Base-by-base conservation (phyloP, 2,113 vertebrate genomes). In the Peromyscus polionotus region DNA sequence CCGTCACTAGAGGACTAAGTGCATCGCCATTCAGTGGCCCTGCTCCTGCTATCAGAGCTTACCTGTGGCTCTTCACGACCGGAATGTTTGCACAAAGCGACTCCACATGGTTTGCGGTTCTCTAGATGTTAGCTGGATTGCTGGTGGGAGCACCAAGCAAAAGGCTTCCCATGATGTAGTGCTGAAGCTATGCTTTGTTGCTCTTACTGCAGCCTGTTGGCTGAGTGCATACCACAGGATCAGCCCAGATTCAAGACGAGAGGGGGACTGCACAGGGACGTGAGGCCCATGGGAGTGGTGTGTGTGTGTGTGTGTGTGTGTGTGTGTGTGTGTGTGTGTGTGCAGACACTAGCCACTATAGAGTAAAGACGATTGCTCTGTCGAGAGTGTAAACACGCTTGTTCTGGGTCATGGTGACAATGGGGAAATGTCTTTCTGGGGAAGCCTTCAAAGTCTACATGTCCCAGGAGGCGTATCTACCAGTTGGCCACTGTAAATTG, bases 361-460 rank as follows among this genome's bases (percentile, higher is more conserved):
- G 8, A 65, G 70, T 39, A 3, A 76, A 59, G 31, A 81, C 36
- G 19, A 36, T 88, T 83, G 33, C 42, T 95, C 13, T 96, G 0
- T 79, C 91, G 4, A 73, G 39, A 91, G 42, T 13, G 20, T 63
- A 59, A 84, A 26, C 24, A 6, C 36, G 7, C 85, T 93, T 91
- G 14, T 14, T 77, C 1, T 13, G 13, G 59, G 76, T 94, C 19
- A 54, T 24, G 65, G 54, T 68, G 13, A 73, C 73, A 83, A 26
- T 54, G 3, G 31, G 45, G 14, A 83, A 61, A 70, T 77, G 28
- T 14, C 51, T 96, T 81, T 93, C 79, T 68, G 67, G 31, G 33
- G 45, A 90, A 93, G 83, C 5, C 91, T 90, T 0, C 16, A 84
- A 93, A 97, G 93, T 96, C 90, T 96, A 87, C 94, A 90, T 84